phyloP scores from a whole-genome alignment of 1,140 invertebrate species.

The Acyrthosiphon pisum region DNA sequence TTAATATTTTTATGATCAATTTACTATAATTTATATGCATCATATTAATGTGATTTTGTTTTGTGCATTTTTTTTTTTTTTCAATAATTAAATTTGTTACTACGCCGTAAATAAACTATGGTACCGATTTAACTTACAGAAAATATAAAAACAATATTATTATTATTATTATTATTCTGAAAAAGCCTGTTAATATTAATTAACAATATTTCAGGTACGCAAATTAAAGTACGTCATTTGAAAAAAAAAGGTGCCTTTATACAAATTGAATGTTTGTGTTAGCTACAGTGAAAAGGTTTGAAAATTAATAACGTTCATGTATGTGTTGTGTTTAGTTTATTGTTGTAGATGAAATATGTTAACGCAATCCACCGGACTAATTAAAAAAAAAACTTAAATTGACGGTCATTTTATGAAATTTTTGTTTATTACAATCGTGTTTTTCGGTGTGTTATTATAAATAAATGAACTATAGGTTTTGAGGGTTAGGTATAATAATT shows the following conservation, averaged over 20 bases:
- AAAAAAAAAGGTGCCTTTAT: background rate
- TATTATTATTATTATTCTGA: background rate
- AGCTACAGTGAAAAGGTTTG: background rate
- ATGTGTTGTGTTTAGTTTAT: background rate
- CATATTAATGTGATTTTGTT: background rate
- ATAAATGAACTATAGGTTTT: background rate
- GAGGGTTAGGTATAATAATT: background rate
- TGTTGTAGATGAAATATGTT: background rate
- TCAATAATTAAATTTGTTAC: background rate
- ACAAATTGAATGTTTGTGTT: background rate
- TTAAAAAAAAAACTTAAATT: background rate
- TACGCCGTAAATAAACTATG: background rate
- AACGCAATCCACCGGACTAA: background rate
- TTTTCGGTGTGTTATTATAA: background rate
- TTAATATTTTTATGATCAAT: background rate
- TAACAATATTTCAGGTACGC: background rate
- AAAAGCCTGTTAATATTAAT: slow-evolving; percentile 7
- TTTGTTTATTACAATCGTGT: background rate
- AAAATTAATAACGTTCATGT: background rate
- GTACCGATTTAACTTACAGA: background rate
- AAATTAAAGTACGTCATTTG: background rate
- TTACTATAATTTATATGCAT: background rate
- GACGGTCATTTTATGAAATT: slow-evolving; percentile 4
- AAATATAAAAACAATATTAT: slow-evolving; percentile 20
- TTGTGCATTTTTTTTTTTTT: background rate